Base-by-base conservation (phyloP, 2,888 invertebrate species). In the Xestia xanthographa region DNA sequence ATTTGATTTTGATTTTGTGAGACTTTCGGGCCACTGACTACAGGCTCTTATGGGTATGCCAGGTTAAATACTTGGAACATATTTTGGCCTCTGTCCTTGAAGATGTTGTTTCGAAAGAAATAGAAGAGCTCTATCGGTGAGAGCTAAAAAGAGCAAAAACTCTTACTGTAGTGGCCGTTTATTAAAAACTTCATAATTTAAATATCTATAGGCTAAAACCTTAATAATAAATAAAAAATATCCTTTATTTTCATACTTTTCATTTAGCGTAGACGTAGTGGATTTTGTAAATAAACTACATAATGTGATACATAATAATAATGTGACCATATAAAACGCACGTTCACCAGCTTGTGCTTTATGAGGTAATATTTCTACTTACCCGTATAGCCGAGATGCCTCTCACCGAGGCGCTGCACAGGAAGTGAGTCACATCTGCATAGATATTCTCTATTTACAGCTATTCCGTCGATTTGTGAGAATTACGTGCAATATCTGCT, bases 351-450 rank as follows among this genome's bases (percentile, higher is more conserved):
- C 14, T 66, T 34, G 9, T 12, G 41, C 17, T 34, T 26, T 20
- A 63, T 29, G 29, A 41, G 20, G 43, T 70, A 62, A 63, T 72
- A 20, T 22, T 34, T 34, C 26, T 56, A 29, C 48, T 65, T 29
- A 56, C 11, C 45, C 29, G 26, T 17, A 26, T 50, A 66, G 43
- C n/a, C 26, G 45, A 56, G 22, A 58, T 78, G 8, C n/a, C 14
- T 41, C n/a, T 53, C 17, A 62, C 45, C 6, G n/a, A 71, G 41
- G 38, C 45, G 62, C 45, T 53, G n/a, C 9, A 53, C 29, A 48
- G 53, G 63, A 63, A 77, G 41, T 20, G 45, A 75, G 45, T 8
- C 50, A 62, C 68, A 83, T 82, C 79, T 85, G 79, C 62, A 17
- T 69, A 62, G 22, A 69, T 29, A 60, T 69, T 69, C 4, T 22